Evolutionary conservation across 2,888 invertebrate species (phyloP), one percentile per base, ranked within the genome.

Genomic region (Oxystoma pomonae): DNA sequence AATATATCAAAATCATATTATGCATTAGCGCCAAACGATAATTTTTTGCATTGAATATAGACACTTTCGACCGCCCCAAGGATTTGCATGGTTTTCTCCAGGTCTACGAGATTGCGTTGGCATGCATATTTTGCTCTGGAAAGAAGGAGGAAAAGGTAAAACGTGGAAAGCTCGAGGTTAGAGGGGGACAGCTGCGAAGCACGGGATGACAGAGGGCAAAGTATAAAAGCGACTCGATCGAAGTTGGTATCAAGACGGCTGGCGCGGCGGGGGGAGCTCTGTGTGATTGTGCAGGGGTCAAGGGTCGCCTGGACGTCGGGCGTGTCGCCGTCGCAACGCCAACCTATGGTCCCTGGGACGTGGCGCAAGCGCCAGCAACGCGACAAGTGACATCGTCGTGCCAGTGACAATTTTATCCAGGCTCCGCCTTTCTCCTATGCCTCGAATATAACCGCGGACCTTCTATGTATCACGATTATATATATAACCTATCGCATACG

Each of bases 241-340:
- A 67, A 67, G 63, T 65, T 63, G 58, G 69, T 70, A 71, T 69
- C 71, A 68, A 68, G 71, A 71, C 71, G 72, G 70, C 72, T 67
- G 53, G 53, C 35, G 35, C 5, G 35, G 35, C 35, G 35, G 12
- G 35, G 35, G 35, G 76, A 77, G 73, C 76, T 77, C 77, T 74
- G 76, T 76, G 35, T 35, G 35, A 35, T 35, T 35, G 35, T 35
- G 12, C 35, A 35, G 76, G 76, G 80, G 80, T 79, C 79, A 79
- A 79, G 78, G 79, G 78, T 79, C 79, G 78, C 73, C 73, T 75
- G 77, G 75, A 75, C 74, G 75, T 73, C 79, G 79, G 79, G 80
- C 79, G 79, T 79, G 79, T 80, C 79, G 75, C 77, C 75, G 62
- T 74, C 77, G 77, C 78, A 77, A 78, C 77, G 77, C 78, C 78